These are phyloP conservation scores for Choloepus hoffmanni DNA, from an alignment of 2,113 vertebrate species.

Conservation along the genomic window DNA sequence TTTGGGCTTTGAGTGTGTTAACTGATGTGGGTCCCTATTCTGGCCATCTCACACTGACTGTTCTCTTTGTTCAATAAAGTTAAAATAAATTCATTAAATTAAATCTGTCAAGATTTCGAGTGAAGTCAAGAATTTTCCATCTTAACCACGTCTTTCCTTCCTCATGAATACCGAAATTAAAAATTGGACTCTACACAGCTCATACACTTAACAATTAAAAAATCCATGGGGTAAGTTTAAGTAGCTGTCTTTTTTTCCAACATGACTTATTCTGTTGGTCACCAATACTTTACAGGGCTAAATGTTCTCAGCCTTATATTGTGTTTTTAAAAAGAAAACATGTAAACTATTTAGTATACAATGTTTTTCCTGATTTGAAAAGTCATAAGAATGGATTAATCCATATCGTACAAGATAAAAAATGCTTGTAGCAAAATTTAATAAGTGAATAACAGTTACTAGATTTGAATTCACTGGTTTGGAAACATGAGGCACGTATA, in stretches of 20 bases:
- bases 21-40: neutral
- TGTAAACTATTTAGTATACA: slow-evolving; percentile 54
- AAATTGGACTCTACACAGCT: neutral
- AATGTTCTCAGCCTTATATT: neutral
- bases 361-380: slow-evolving; percentile 67
- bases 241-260: neutral
- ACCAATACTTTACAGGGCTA: neutral
- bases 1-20: neutral
- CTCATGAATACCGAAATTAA: neutral
- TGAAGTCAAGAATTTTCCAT: neutral
- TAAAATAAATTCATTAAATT: neutral
- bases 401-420: slow-evolving; percentile 54
- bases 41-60: neutral
- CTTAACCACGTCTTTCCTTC: slow-evolving; percentile 19
- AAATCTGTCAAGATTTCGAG: neutral
- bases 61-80: neutral
- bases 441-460: slow-evolving; percentile 7
- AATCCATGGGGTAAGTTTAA: neutral
- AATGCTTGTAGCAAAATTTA: slow-evolving; percentile 59
- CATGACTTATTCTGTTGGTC: neutral
- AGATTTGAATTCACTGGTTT: slow-evolving; percentile 51
- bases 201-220: neutral
- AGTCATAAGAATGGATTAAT: slow-evolving; percentile 69
- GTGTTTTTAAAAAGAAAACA: slow-evolving; percentile 38
- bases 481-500: slow-evolving; percentile 33